Percentiles rank a stretch among this genome's conserved stretches.
Conservation (phyloP, 2,797 vertebrate genomes). For the Clamator glandarius region DNA sequence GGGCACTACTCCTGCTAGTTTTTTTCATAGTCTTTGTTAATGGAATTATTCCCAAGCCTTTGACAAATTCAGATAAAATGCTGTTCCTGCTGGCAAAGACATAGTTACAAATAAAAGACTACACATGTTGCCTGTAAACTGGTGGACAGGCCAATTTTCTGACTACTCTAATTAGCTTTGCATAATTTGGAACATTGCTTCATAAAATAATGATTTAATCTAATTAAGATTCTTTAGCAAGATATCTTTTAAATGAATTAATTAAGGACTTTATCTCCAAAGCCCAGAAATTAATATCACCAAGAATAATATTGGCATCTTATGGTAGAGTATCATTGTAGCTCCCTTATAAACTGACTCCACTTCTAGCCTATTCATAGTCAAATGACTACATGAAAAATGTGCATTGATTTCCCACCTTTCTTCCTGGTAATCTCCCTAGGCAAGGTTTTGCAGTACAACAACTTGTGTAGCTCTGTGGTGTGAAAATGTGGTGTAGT, state of each 20-base stretch:
- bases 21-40: neutral
- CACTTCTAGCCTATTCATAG: neutral
- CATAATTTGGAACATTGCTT: constrained; percentile 14
- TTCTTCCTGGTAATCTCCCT: neutral
- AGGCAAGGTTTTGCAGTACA: neutral
- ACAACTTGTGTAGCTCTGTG: neutral
- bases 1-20: neutral
- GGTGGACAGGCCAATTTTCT: constrained; percentile 5
- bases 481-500: neutral
- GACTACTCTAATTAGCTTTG: constrained; percentile 39
- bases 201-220: constrained; percentile 59
- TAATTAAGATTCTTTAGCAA: constrained; percentile 49
- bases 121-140: constrained; percentile 7
- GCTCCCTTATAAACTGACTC: neutral
- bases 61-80: constrained; percentile 33
- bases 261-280: constrained; percentile 47
- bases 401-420: neutral
- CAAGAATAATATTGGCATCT: constrained; percentile 28
- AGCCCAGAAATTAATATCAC: constrained; percentile 35
- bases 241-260: constrained; percentile 47
- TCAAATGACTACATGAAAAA: neutral
- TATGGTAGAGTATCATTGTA: neutral
- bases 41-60: neutral
- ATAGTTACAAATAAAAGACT: constrained; percentile 39
- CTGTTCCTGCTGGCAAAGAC: constrained; percentile 22